phyloP scores from a whole-genome alignment of 2,113 vertebrate species.

The Petaurus breviceps region DNA sequence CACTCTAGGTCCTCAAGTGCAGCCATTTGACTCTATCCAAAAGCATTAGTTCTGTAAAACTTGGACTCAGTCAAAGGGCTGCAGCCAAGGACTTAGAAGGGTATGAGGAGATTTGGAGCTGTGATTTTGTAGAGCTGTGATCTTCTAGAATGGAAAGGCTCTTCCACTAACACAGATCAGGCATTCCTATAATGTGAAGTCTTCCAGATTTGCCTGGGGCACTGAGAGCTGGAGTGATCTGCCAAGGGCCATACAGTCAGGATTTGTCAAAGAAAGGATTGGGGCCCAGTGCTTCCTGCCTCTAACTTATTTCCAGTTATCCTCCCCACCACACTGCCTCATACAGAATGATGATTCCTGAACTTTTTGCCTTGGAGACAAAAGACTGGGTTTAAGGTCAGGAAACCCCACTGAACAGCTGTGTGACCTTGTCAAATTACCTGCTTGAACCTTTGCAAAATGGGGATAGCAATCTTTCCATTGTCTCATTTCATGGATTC shows the following conservation, averaged over 20 bases:
- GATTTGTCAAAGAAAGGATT: neutral
- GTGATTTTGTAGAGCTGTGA: neutral
- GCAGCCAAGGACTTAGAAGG: too few species aligned
- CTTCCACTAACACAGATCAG: neutral
- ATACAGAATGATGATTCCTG: neutral
- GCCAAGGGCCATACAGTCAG: neutral
- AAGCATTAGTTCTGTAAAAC: too few species aligned
- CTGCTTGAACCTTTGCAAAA: neutral
- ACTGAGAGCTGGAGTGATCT: too few species aligned
- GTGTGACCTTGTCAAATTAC: neutral
- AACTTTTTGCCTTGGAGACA: neutral
- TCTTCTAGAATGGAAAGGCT: neutral
- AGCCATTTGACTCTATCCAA: too few species aligned
- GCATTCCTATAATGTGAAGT: neutral
- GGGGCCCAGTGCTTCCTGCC: neutral
- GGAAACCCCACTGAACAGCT: neutral
- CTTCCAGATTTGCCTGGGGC: neutral
- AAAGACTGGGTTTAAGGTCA: neutral
- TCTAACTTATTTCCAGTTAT: neutral
- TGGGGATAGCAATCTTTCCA: neutral
- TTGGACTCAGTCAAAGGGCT: too few species aligned
- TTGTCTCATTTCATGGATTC: neutral
- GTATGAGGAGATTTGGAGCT: neutral
- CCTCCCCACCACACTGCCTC: neutral
- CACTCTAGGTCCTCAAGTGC: too few species aligned